Base-by-base conservation (phyloP, 2,113 vertebrate genomes). In the Casuarius casuarius region DNA sequence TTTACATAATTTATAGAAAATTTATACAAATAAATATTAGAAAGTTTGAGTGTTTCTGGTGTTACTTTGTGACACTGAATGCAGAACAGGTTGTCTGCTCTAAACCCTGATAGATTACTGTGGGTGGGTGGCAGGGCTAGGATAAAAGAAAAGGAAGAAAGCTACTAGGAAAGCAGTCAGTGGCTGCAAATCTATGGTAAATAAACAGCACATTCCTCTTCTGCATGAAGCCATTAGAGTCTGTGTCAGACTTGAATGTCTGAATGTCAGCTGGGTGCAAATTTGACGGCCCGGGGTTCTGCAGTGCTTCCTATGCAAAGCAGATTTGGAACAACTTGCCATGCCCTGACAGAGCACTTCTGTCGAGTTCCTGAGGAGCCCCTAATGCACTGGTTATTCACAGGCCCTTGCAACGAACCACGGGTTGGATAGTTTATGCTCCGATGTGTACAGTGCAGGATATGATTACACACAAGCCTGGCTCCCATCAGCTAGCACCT, bases 201-300 rank as follows among this genome's bases (percentile, higher is more conserved):
- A 96, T 92, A 97, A 96, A 95, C 92, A 97, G 81, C 74, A 92
- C 91, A 96, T 95, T 94, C 95, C 77, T 94, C 74, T 91, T 89
- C 86, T 73, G 67, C 84, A 94, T 31, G 9, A 95, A 92, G 28
- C 71, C 81, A 77, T 91, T 91, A 80, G 66, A 91, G 71, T 80
- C 87, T 79, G 54, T 94, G 81, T 94, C 77, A 95, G 95, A 84
- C 71, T 83, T 89, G 19, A 94, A 76, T 81, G 85, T 94, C 58
- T 81, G 87, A 79, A 80, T 31, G 71, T 87, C 94, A 97, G 81
- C 21, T 95, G 87, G 87, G 91, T 89, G 91, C 77, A 95, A 91
- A 95, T 83, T 77, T 80, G 81, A 97, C 4, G 15, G 78, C 78
- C 77, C 81, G 22, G 89, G 70, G 80, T 70, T 94, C 95, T 92